Percentiles rank a stretch among this genome's conserved stretches.
These are phyloP conservation scores for Zaprionus davidi DNA, from an alignment of 1,140 invertebrate genomes.

Conservation along the genomic window DNA sequence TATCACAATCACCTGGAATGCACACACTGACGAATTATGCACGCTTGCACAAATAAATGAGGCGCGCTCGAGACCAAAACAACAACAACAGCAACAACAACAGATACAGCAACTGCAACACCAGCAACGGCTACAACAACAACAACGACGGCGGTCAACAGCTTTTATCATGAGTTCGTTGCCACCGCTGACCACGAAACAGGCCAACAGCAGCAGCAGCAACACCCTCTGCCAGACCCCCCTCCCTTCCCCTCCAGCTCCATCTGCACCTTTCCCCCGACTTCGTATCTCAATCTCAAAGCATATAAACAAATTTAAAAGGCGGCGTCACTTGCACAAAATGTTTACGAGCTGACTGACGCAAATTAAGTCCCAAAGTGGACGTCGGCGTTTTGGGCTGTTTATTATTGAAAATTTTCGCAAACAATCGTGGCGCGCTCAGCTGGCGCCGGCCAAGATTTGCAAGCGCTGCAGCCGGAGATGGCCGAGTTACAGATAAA, in stretches of 20 bases:
- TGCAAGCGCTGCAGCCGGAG: slow-evolving; percentile 47
- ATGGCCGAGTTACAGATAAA: slow-evolving; percentile 15
- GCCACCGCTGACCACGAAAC: slow-evolving; percentile 63
- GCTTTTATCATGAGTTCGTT: slow-evolving; percentile 67
- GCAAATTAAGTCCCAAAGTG: slow-evolving; percentile 70
- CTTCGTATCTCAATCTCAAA: slow-evolving; percentile 58
- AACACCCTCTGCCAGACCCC: slow-evolving; percentile 28
- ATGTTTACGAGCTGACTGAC: slow-evolving; percentile 46
- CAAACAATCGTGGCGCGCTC: slow-evolving; percentile 61
- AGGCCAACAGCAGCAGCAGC: slow-evolving; percentile 39
- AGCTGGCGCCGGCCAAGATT: slow-evolving; percentile 46
- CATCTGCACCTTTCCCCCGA: not conserved
- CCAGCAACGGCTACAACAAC: slow-evolving; percentile 20
- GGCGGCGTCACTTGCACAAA: slow-evolving; percentile 33
- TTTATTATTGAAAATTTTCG: slow-evolving; percentile 70
- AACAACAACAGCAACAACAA: slow-evolving; percentile 15
- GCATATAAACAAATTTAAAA: slow-evolving; percentile 54
- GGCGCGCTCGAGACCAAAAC: slow-evolving; percentile 24
- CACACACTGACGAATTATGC: slow-evolving; percentile 78
- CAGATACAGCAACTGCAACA: slow-evolving; percentile 9
- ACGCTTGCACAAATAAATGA: slow-evolving; percentile 72
- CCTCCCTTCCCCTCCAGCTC: not conserved
- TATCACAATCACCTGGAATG: slow-evolving; percentile 69
- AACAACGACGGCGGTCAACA: slow-evolving; percentile 43
- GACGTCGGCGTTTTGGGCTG: slow-evolving; percentile 49